A percentile compares a stretch with the other conserved stretches of the same genome.
phyloP scores from a whole-genome alignment of 2,797 vertebrate species.

The Danionella dracula region DNA sequence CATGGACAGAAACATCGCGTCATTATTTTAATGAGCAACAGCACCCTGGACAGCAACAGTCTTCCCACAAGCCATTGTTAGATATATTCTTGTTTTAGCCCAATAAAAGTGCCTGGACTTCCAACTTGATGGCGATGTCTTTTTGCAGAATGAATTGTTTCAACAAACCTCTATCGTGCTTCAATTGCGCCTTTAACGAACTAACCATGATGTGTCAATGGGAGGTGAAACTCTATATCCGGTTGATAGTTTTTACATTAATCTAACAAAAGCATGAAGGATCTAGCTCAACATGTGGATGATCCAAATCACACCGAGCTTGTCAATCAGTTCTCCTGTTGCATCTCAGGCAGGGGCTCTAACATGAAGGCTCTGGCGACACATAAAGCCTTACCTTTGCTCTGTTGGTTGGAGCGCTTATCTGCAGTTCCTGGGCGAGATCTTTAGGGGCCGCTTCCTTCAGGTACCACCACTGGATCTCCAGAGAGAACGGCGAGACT shows the following conservation, averaged over 20 bases:
- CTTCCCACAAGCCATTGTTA: too few relatives aligned
- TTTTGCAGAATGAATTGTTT: neutral
- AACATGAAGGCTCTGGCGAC: neutral
- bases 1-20: constrained; percentile 21
- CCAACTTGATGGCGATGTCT: too few relatives aligned
- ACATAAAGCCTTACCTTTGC: constrained; percentile 72
- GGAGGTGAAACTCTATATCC: too few relatives aligned
- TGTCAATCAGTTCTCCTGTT: neutral
- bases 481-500: constrained; percentile 82
- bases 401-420: constrained; percentile 76
- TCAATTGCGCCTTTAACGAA: too few relatives aligned
- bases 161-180: neutral
- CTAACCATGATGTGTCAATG: too few relatives aligned
- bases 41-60: constrained; percentile 36
- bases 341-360: neutral
- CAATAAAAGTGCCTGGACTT: too few relatives aligned
- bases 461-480: constrained; percentile 97
- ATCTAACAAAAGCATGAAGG: too few relatives aligned
- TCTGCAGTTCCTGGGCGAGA: constrained; percentile 77
- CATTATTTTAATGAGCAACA: too few relatives aligned
- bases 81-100: too few relatives aligned
- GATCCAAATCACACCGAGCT: constrained; percentile 5
- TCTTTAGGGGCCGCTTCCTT: constrained; percentile 77
- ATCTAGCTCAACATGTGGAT: too few relatives aligned
- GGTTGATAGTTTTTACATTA: too few relatives aligned